Conservation (phyloP, 2,888 invertebrate genomes). For the Dasysyrphus albostriatus region DNA sequence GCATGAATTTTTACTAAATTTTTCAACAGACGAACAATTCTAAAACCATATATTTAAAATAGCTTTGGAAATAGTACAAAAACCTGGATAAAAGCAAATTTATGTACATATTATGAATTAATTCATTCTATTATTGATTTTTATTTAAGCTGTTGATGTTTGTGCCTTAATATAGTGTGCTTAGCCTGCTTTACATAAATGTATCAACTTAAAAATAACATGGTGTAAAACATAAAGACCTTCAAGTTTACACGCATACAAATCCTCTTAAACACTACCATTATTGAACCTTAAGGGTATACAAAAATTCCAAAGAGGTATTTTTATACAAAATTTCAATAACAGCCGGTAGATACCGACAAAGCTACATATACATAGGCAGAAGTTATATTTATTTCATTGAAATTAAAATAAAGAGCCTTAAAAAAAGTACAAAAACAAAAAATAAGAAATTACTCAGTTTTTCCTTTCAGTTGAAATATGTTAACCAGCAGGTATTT, state of each 20-base stretch:
- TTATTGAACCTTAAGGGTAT: neutral
- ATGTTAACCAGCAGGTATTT: slow-evolving; percentile 10
- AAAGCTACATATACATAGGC: neutral
- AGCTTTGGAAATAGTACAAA: no score
- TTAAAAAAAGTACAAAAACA: neutral
- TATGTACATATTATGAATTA: neutral
- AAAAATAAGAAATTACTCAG: neutral
- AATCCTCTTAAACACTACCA: neutral
- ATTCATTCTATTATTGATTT: neutral
- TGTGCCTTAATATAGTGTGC: neutral
- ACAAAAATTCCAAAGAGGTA: neutral
- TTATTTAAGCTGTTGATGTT: neutral
- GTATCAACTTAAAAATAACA: neutral
- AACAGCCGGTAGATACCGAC: neutral
- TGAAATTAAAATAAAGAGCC: neutral
- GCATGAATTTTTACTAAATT: no score
- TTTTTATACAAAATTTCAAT: neutral
- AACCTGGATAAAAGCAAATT: neutral
- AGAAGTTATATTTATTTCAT: neutral
- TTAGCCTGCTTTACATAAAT: neutral
- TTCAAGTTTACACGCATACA: neutral
- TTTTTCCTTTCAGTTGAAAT: neutral
- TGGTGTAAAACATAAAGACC: neutral
- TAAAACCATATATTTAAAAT: no score
- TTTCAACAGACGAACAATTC: no score